Evolutionary conservation across 2,113 vertebrate species (phyloP).

Genomic region (Struthio camelus): DNA sequence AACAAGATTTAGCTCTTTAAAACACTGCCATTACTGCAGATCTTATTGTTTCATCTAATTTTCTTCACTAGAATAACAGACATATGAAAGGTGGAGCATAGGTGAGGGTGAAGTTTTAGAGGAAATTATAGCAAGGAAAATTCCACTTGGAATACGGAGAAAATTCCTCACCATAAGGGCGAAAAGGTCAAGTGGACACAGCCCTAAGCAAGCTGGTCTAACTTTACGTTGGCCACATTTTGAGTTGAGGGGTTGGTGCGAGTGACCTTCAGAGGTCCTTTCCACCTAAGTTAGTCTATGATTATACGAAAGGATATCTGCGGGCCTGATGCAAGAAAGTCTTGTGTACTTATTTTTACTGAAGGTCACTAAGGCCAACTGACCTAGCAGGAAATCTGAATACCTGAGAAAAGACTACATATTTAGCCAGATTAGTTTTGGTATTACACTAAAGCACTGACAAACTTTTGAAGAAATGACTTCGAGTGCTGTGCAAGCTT

Average conservation of each 20-base stretch:
- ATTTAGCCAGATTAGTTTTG: background rate
- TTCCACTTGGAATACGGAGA: background rate
- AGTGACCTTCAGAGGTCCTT: background rate
- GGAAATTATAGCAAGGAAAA: background rate
- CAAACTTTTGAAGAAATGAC: background rate
- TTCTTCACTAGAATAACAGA: background rate
- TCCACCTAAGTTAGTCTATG: background rate
- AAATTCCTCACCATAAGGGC: background rate
- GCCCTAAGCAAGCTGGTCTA: background rate
- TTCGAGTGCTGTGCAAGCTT: background rate
- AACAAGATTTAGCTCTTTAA: background rate
- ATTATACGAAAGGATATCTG: background rate
- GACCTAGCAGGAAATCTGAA: background rate
- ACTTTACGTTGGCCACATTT: background rate
- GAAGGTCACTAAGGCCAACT: background rate
- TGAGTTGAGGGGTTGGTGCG: background rate
- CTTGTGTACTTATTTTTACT: background rate
- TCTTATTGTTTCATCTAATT: background rate
- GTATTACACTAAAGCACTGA: background rate
- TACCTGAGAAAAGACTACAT: background rate
- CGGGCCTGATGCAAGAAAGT: background rate
- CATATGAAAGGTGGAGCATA: background rate
- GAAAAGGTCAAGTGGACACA: background rate
- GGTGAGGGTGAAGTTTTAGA: background rate
- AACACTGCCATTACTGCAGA: background rate